Percentiles rank a stretch among this genome's conserved stretches.
Evolutionary conservation across 2,888 invertebrate genomes (phyloP).

Genomic region (Idaea dimidiata): DNA sequence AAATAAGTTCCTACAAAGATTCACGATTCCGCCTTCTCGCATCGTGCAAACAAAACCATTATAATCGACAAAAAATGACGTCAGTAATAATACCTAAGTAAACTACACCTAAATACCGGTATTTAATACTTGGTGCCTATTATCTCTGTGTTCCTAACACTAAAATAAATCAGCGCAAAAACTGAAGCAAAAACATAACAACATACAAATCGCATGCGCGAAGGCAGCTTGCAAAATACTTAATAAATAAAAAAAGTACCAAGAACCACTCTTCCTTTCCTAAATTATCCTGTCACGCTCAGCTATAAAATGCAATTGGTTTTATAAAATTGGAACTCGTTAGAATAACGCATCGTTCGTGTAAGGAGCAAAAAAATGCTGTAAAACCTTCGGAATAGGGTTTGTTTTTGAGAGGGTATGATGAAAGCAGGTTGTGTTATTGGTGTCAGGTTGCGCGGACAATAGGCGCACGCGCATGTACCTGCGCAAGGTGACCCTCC

Average conservation of each 20-base stretch:
- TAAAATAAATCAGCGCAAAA: constrained; percentile 60
- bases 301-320: constrained; percentile 79
- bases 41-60: constrained; percentile 18
- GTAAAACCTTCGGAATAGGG: constrained; percentile 14
- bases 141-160: constrained; percentile 51
- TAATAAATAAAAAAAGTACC: constrained; percentile 45
- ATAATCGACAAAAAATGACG: constrained; percentile 41
- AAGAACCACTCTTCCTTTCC: constrained; percentile 63
- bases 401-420: constrained; percentile 17
- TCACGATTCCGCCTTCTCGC: background rate
- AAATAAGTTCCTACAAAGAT: constrained; percentile 4
- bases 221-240: constrained; percentile 34
- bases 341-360: constrained; percentile 48
- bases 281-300: constrained; percentile 80
- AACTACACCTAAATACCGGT: constrained; percentile 55
- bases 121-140: constrained; percentile 56
- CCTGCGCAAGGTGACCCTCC: constrained; percentile 74
- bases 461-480: constrained; percentile 75
- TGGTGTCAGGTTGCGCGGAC: constrained; percentile 70
- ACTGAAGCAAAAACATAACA: constrained; percentile 53
- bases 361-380: constrained; percentile 20
- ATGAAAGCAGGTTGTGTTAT: constrained; percentile 36
- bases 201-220: constrained; percentile 51
- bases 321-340: constrained; percentile 70
- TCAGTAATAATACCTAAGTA: constrained; percentile 56